phyloP scores from a whole-genome alignment of 2,797 vertebrate genomes.

The Loris lydekkerianus region DNA sequence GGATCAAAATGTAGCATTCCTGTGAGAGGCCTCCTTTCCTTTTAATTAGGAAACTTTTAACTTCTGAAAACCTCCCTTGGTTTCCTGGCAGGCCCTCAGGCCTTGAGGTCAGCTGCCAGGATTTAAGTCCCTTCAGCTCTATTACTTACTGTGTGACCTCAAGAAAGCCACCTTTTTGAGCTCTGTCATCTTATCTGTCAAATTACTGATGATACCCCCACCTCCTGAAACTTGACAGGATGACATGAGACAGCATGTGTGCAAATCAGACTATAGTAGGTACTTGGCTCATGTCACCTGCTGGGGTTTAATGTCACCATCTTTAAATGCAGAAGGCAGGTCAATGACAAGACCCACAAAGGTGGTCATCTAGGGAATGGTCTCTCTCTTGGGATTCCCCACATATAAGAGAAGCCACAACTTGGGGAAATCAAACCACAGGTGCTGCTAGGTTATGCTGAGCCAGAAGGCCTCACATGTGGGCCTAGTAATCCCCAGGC shows the following conservation, averaged over 20 bases:
- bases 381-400: background rate
- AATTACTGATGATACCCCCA: background rate
- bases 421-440: background rate
- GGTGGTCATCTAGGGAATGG: background rate
- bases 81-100: background rate
- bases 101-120: background rate
- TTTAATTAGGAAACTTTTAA: background rate
- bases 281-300: fast-evolving
- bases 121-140: background rate
- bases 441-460: fast-evolving
- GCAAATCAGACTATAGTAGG: background rate
- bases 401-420: background rate
- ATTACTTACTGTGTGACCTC: background rate
- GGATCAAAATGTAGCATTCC: background rate
- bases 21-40: background rate
- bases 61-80: background rate
- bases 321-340: background rate
- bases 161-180: background rate
- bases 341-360: background rate
- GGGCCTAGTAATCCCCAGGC: no score
- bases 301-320: background rate
- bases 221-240: background rate
- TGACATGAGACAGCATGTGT: background rate
- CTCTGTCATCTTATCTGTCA: background rate
- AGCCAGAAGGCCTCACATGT: background rate